A percentile compares a stretch with the other conserved stretches of the same genome.
Evolutionary conservation across 1,140 invertebrate species (phyloP).

Genomic region (Cephus cinctus): DNA sequence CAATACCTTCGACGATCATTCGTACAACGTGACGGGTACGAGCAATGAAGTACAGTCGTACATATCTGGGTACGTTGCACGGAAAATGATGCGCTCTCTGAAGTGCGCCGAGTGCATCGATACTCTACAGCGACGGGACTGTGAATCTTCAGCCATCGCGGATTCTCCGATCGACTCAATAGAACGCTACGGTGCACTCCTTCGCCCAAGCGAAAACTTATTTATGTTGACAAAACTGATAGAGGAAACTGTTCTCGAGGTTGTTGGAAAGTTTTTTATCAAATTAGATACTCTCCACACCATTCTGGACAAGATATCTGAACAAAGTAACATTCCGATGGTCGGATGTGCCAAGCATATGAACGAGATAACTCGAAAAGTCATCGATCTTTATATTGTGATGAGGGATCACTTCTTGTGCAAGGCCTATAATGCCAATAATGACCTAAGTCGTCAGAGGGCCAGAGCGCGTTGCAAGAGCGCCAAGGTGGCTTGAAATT

Average conservation of each 20-base stretch:
- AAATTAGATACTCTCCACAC: background rate
- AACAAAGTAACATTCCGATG: background rate
- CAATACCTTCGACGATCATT: background rate
- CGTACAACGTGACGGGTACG: slow-evolving; percentile 8
- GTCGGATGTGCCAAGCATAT: background rate
- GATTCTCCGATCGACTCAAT: too few species aligned
- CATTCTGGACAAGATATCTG: background rate
- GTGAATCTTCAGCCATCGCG: background rate
- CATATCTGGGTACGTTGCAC: slow-evolving; percentile 12
- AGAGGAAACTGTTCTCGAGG: background rate
- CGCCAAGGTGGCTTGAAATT: too few species aligned
- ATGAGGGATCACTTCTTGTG: background rate
- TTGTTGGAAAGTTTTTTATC: background rate
- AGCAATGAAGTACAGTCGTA: slow-evolving; percentile 5
- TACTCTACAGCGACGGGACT: background rate
- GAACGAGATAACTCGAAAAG: background rate
- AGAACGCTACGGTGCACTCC: background rate
- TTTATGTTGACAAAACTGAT: background rate
- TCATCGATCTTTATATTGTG: background rate
- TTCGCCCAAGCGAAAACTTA: background rate
- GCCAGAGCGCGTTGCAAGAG: too few species aligned
- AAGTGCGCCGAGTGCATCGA: slow-evolving; percentile 8
- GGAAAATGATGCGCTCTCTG: slow-evolving; percentile 8
- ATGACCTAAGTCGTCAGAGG: too few species aligned
- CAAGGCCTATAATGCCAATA: background rate